Conservation (phyloP, 2,797 vertebrate species). For the Sciurus vulgaris region DNA sequence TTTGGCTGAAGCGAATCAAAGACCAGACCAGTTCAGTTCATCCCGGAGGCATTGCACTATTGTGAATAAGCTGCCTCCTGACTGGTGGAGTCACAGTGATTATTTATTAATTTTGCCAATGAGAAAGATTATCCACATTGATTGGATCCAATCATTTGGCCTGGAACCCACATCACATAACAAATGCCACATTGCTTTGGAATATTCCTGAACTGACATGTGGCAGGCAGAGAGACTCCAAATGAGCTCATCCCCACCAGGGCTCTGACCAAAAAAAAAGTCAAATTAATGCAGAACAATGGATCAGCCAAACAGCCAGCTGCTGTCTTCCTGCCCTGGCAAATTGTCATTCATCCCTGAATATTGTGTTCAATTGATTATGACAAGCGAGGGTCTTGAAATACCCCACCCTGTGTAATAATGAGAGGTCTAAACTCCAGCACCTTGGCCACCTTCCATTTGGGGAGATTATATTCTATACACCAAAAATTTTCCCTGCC, state of each 20-base stretch:
- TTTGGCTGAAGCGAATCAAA: not conserved
- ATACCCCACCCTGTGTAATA: not conserved
- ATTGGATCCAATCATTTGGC: not conserved
- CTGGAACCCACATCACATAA: not conserved
- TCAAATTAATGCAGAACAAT: constrained; percentile 61
- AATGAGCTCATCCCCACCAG: constrained; percentile 75
- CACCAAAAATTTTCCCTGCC: constrained; percentile 17
- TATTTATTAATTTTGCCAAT: constrained; percentile 35
- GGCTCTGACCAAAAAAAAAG: constrained; percentile 35
- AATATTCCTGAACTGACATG: constrained; percentile 63
- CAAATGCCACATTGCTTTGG: not conserved
- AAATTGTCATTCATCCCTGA: constrained; percentile 43
- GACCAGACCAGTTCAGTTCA: fast-evolving
- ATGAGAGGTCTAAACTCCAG: not conserved
- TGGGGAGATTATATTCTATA: not conserved
- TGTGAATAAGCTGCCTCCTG: not conserved
- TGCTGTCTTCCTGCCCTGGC: constrained; percentile 50
- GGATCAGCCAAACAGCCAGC: constrained; percentile 29
- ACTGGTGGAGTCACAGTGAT: not conserved
- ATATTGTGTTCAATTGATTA: not conserved
- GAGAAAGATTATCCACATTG: constrained; percentile 32
- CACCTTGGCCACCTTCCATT: constrained; percentile 12
- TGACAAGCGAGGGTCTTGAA: not conserved
- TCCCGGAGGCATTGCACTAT: not conserved
- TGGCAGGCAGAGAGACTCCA: constrained; percentile 77